These are phyloP conservation scores for Drosophila multiciliata DNA, from an alignment of 2,888 invertebrate species.

Conservation along the genomic window DNA sequence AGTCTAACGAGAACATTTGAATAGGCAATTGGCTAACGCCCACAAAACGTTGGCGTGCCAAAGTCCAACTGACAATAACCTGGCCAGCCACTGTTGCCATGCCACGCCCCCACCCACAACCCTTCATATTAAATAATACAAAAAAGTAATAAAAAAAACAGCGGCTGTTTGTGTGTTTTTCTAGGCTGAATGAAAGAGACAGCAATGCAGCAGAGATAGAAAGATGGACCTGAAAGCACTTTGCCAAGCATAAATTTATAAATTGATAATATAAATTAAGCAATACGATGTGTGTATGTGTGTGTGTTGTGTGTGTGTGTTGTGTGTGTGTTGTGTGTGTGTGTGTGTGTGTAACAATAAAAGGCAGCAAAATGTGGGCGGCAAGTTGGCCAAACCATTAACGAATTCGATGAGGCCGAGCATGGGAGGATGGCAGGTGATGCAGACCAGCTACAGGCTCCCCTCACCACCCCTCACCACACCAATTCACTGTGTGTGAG, in stretches of 20 bases:
- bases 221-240: constrained; percentile 52
- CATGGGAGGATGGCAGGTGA: constrained; percentile 43
- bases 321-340: constrained; percentile 28
- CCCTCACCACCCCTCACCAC: background rate
- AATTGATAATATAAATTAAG: constrained; percentile 80
- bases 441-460: constrained; percentile 11
- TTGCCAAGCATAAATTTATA: constrained; percentile 77
- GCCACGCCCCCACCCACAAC: constrained; percentile 10
- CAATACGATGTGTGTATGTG: constrained; percentile 57
- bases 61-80: constrained; percentile 57
- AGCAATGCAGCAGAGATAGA: background rate
- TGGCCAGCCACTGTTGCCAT: constrained; percentile 16
- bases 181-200: background rate
- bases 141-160: background rate
- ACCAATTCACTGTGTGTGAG: background rate
- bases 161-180: too few species aligned
- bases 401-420: constrained; percentile 27
- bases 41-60: constrained; percentile 53
- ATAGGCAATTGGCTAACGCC: constrained; percentile 46
- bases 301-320: constrained; percentile 8
- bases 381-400: constrained; percentile 54
- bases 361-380: constrained; percentile 34
- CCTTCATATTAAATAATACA: background rate
- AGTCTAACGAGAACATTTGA: constrained; percentile 17
- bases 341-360: constrained; percentile 41